Evolutionary conservation across 2,888 invertebrate species (phyloP), one percentile per base, ranked within the genome.

Genomic region (Drosophila trichaetosa): DNA sequence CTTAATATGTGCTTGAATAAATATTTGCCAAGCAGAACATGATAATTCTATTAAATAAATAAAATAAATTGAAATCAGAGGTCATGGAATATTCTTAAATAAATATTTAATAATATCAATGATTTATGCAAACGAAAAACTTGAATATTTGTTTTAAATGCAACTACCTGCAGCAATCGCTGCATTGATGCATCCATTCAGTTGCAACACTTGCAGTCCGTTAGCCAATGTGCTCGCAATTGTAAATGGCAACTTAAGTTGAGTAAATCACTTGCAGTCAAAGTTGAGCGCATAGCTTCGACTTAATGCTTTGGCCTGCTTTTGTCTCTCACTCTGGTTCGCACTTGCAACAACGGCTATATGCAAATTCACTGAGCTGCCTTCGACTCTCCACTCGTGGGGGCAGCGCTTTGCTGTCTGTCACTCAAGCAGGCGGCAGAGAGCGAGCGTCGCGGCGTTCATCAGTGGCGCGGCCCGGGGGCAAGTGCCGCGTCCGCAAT

Each of bases 311-410:
- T 56, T 34, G 33, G 48, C 49, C 40, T 21, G 18, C 56, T 31
- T 52, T 16, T 10, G 29, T 24, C 21, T 24, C 34, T 24, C 29
- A 31, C 33, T 2, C 13, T 34, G 36, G 48, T 6, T 2, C 49
- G 64, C 62, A 40, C 52, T 63, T 75, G 29, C 42, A 56, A 49
- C 54, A 42, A 1, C 7, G 6, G 18, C 5, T 29, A 27, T 69
- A 82, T 79, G 79, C 76, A 87, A 85, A 90, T 90, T 75, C 84
- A 82, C 88, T 88, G 89, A 74, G 83, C 77, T 69, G 73, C 66
- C 69, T 76, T 71, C 60, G 69, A 61, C 42, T 49, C 40, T 48
- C 21, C 7, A 46, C 52, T 57, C 46, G 58, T 53, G 60, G 57
- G 67, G 40, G 51, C 61, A 53, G 58, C 54, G 16, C 11, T 24